A percentile compares a stretch with the other conserved stretches of the same genome.
These are phyloP conservation scores for Lepidothrix coronata DNA, from an alignment of 2,113 vertebrate genomes.

Conservation along the genomic window DNA sequence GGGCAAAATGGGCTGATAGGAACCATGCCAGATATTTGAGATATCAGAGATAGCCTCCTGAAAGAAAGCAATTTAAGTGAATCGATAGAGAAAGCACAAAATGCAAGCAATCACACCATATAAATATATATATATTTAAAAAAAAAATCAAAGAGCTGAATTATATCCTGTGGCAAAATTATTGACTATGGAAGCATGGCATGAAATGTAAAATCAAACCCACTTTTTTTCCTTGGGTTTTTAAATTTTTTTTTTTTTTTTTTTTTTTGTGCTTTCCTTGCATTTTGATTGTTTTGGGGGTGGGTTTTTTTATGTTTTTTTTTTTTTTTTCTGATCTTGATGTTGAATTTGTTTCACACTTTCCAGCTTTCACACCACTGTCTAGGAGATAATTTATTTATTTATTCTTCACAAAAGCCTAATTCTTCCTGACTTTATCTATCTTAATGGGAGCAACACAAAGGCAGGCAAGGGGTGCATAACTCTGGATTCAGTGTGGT, in stretches of 20 bases:
- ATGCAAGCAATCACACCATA: neutral
- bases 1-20: neutral
- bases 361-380: neutral
- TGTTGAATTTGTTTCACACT: neutral
- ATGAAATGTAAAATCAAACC: neutral
- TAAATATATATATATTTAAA: neutral
- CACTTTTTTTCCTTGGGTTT: too few relatives aligned
- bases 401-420: neutral
- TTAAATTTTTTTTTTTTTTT: neutral
- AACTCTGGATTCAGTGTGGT: neutral
- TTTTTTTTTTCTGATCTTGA: accelerated
- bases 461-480: neutral
- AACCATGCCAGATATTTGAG: neutral
- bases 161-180: neutral
- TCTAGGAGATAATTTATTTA: neutral
- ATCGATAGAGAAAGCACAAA: neutral
- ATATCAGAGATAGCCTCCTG: neutral
- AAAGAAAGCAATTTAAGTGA: neutral
- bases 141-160: neutral
- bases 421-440: neutral
- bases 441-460: neutral
- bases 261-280: neutral
- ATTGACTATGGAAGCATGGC: neutral
- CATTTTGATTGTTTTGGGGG: neutral
- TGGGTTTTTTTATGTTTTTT: accelerated